Evolutionary conservation across 2,888 invertebrate species (phyloP).

Genomic region (Dendrolimus pini): DNA sequence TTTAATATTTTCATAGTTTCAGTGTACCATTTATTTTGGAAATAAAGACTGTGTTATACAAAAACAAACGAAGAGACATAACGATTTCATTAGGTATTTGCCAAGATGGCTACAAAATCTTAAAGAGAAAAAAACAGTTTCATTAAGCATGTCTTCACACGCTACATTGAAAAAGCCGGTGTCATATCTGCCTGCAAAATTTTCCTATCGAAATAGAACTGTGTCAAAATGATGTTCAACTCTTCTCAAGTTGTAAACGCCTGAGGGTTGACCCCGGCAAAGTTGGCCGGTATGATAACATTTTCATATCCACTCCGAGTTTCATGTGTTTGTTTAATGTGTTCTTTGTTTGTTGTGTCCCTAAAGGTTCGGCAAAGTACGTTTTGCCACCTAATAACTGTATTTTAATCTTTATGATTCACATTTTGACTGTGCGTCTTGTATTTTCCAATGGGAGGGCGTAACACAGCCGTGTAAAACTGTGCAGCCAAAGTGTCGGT

Average conservation of each 20-base stretch:
- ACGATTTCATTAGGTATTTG: no score
- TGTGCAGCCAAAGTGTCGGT: no score
- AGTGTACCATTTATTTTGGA: no score
- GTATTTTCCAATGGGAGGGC: no score
- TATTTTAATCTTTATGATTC: not conserved
- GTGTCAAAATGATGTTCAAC: slow-evolving; percentile 41
- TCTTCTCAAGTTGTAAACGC: slow-evolving; percentile 37
- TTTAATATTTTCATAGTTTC: no score
- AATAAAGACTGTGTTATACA: no score
- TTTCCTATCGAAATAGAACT: slow-evolving; percentile 28
- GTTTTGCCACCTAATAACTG: not conserved
- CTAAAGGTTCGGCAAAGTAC: slow-evolving; percentile 2
- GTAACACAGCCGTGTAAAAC: no score
- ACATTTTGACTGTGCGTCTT: no score
- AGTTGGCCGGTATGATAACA: slow-evolving; percentile 41
- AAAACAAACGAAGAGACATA: no score
- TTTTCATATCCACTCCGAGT: slow-evolving; percentile 31
- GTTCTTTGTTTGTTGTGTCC: slow-evolving; percentile 12
- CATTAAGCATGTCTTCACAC: no score
- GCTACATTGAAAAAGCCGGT: slow-evolving; percentile 22
- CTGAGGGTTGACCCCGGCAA: slow-evolving; percentile 19
- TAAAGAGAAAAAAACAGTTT: no score
- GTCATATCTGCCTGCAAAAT: slow-evolving; percentile 27
- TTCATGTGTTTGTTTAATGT: slow-evolving; percentile 25
- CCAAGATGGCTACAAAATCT: no score